These are phyloP conservation scores for Archivesica marissinica DNA, from an alignment of 1,140 invertebrate species.

Conservation along the genomic window DNA sequence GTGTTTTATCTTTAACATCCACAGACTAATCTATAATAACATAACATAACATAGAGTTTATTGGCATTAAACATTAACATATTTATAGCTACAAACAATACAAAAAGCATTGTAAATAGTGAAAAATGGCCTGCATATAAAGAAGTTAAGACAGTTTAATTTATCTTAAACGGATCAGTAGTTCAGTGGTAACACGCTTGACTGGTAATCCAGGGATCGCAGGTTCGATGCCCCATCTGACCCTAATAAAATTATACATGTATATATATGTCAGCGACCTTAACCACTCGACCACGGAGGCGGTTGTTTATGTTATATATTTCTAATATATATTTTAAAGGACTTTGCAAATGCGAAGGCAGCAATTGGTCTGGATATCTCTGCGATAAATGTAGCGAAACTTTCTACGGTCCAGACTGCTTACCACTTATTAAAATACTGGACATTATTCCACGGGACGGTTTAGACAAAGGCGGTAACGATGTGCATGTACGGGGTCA, in stretches of 20 bases:
- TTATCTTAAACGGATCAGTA: neutral
- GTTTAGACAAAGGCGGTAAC: constrained; percentile 65
- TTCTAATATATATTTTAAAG: constrained; percentile 40
- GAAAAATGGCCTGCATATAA: too few relatives aligned
- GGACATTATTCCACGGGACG: constrained; percentile 61
- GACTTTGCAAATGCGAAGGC: constrained; percentile 61
- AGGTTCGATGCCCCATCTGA: neutral
- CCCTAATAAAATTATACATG: neutral
- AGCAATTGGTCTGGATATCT: constrained; percentile 67
- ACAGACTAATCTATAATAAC: neutral
- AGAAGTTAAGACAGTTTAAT: too few relatives aligned
- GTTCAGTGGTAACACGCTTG: neutral
- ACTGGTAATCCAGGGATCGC: neutral
- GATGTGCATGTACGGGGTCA: constrained; percentile 69
- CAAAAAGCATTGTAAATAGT: too few relatives aligned
- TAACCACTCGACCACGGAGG: neutral
- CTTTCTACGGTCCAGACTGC: constrained; percentile 68
- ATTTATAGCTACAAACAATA: too few relatives aligned
- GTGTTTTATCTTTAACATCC: neutral
- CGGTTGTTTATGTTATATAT: neutral
- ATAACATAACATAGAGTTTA: neutral
- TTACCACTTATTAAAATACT: constrained; percentile 62
- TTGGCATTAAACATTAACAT: neutral
- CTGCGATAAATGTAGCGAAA: constrained; percentile 67
- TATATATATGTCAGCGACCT: neutral